A percentile compares a stretch with the other conserved stretches of the same genome.
Conservation (phyloP, 2,888 invertebrate genomes). For the Thecophora atra region DNA sequence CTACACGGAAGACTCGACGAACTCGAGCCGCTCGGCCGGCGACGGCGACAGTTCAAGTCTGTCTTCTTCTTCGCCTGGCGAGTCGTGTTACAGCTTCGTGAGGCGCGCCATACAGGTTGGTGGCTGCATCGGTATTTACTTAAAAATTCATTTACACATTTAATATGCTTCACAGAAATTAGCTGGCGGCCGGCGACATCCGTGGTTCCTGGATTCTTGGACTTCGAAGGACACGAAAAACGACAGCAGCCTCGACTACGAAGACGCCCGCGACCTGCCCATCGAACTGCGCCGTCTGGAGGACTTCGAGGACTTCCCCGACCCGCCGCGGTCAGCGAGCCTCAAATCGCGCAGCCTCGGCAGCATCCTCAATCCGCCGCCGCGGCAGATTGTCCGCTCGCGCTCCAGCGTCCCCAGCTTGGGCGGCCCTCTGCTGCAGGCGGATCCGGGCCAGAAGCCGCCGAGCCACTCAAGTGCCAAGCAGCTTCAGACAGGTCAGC, state of each 20-base stretch:
- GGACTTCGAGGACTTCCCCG: constrained; percentile 70
- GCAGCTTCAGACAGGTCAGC: background rate
- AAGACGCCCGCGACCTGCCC: constrained; percentile 80
- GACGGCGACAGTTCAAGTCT: constrained; percentile 82
- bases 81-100: constrained; percentile 94
- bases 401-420: constrained; percentile 80
- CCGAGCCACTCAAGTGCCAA: constrained; percentile 17
- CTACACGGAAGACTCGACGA: constrained; percentile 75
- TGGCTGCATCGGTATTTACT: background rate
- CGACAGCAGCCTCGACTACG: constrained; percentile 71
- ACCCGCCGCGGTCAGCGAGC: constrained; percentile 71
- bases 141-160: background rate
- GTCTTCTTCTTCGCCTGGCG: constrained; percentile 84
- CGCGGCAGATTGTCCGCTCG: constrained; percentile 76
- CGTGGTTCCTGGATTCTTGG: constrained; percentile 87
- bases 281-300: constrained; percentile 87
- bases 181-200: constrained; percentile 76
- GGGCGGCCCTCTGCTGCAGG: constrained; percentile 60
- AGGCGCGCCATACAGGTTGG: constrained; percentile 80
- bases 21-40: constrained; percentile 71
- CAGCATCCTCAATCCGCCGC: constrained; percentile 81
- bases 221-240: constrained; percentile 69
- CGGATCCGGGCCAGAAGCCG: constrained; percentile 41
- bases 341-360: constrained; percentile 86
- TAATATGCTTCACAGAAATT: constrained; percentile 71